These are phyloP conservation scores for Meloidogyne chitwoodi DNA, from an alignment of 1,140 invertebrate genomes.

Conservation along the genomic window DNA sequence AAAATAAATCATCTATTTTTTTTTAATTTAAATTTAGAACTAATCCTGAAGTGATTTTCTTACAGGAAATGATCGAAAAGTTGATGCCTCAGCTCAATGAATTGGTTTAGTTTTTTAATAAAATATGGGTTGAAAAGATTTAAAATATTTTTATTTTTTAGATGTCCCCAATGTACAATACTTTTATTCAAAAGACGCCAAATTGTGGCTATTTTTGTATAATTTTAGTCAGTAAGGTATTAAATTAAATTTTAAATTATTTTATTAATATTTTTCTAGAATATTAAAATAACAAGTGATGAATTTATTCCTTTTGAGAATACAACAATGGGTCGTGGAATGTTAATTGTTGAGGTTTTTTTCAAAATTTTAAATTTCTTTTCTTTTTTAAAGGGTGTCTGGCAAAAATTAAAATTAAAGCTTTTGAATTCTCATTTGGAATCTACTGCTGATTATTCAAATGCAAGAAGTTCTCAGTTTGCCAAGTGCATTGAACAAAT, in stretches of 20 bases:
- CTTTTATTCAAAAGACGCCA: constrained; percentile 31
- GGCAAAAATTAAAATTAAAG: constrained; percentile 34
- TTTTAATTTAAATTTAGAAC: constrained; percentile 61
- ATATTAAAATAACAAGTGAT: constrained; percentile 35
- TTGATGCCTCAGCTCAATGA: constrained; percentile 60
- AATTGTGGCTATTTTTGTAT: constrained; percentile 43
- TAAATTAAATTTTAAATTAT: background rate
- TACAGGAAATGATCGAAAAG: constrained; percentile 67
- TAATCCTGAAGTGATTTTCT: constrained; percentile 67
- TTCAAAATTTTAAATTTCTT: background rate
- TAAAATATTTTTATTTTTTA: background rate
- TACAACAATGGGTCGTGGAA: constrained; percentile 38
- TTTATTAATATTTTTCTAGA: constrained; percentile 14
- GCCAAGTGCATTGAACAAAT: constrained; percentile 41
- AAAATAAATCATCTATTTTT: background rate
- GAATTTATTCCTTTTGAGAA: constrained; percentile 44
- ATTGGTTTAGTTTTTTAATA: constrained; percentile 1
- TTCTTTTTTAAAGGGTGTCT: constrained; percentile 18
- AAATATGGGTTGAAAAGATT: background rate
- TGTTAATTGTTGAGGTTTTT: constrained; percentile 59
- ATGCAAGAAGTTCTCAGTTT: constrained; percentile 38
- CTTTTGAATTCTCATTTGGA: constrained; percentile 50
- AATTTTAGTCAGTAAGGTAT: constrained; percentile 38
- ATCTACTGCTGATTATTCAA: constrained; percentile 36
- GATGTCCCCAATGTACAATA: constrained; percentile 38